Evolutionary conservation across 2,113 vertebrate species (phyloP).

Genomic region (Amazona vittata): DNA sequence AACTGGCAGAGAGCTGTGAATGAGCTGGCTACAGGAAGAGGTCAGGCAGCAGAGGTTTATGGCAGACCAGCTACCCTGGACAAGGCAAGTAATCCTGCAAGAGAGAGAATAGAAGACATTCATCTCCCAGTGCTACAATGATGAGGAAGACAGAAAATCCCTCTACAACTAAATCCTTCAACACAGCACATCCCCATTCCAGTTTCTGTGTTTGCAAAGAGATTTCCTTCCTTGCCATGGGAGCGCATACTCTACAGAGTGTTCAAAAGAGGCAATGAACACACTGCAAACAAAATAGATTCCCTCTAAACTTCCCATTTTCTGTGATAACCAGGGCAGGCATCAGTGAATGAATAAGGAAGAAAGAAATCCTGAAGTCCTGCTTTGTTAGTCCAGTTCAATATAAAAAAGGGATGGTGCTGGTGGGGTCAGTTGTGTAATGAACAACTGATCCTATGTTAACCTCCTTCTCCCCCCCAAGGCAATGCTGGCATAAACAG

Average conservation of each 20-base stretch:
- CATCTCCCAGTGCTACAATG: background rate
- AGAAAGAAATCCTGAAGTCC: background rate
- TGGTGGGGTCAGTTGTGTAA: background rate
- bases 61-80: background rate
- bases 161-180: background rate
- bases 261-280: background rate
- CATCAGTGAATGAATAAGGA: background rate
- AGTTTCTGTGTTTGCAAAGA: background rate
- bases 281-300: background rate
- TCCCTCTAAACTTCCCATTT: background rate
- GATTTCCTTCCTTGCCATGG: background rate
- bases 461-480: background rate
- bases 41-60: background rate
- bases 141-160: background rate
- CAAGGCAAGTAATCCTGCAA: background rate
- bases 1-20: background rate
- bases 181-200: background rate
- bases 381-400: background rate
- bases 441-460: background rate
- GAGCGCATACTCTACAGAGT: rapidly evolving
- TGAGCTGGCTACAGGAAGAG: background rate
- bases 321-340: background rate
- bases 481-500: background rate
- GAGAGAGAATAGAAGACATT: background rate
- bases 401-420: background rate